Base-by-base conservation (phyloP, 2,888 invertebrate genomes). In the Linyphia triangularis region DNA sequence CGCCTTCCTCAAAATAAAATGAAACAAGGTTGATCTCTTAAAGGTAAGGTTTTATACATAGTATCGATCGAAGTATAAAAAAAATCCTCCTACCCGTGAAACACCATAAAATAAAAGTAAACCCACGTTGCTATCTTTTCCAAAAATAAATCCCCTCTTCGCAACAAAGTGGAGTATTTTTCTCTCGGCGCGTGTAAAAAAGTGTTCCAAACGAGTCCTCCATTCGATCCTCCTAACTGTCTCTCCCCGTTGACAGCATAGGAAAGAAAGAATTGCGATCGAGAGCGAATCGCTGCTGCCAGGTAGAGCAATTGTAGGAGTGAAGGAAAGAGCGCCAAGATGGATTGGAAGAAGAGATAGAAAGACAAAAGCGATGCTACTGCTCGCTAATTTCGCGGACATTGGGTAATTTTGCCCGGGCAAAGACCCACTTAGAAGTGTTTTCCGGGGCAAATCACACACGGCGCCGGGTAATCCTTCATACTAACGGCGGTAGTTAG, bases 361-460 rank as follows among this genome's bases (percentile, higher is more conserved):
- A 85, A 72, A 75, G 75, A 84, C 57, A 84, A 72, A 84, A 77
- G 67, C 85, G 57, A n/a, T n/a, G 51, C 33, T n/a, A n/a, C 51
- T 75, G 67, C 72, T 85, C 85, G 67, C 86, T 86, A 79, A 86
- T 86, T 86, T 81, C 72, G 81, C 63, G 86, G 79, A 86, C 86
- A 86, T 86, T 59, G 86, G 86, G 86, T 86, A 86, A 86, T 86
- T 86, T 86, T 24, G 84, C 65, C 84, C 73, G 61, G 16, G 82
- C 61, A 73, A 33, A 72, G 73, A 43, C 83, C 73, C 82, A 82
- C 82, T 82, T 82, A 82, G 61, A 30, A 72, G 81, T 69, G 70
- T 72, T 83, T 83, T 83, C 72, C 43, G 72, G 79, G 59, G 33
- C 75, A 78, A 78, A 85, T 85, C 85, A 33, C 85, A 84, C 61